These are phyloP conservation scores for Stomatorhinus walkeri DNA, from an alignment of 2,797 vertebrate genomes.

Conservation along the genomic window DNA sequence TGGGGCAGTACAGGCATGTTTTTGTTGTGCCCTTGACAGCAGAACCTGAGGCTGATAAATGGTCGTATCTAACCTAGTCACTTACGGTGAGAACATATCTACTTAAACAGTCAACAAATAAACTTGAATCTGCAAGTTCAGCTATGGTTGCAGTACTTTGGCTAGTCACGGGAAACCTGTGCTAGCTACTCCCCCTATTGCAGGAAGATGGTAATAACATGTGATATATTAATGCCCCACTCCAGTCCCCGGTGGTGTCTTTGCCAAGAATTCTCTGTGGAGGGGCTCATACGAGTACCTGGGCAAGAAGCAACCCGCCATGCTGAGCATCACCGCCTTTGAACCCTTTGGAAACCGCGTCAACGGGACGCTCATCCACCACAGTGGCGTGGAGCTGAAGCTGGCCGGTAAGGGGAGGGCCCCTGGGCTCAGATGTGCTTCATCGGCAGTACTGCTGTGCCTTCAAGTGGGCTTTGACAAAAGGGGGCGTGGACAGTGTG, in stretches of 20 bases:
- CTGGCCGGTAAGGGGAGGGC: conserved; percentile 67
- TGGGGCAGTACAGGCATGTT: neutral
- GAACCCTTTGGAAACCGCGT: conserved; percentile 77
- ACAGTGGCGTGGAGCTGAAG: conserved; percentile 88
- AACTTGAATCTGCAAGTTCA: neutral
- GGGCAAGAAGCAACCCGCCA: conserved; percentile 93
- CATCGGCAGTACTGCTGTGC: neutral
- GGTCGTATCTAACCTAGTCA: neutral
- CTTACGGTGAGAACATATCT: neutral
- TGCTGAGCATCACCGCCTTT: conserved; percentile 88
- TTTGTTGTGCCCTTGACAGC: neutral
- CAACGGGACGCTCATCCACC: conserved; percentile 92
- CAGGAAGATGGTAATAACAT: neutral
- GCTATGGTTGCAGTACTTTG: neutral
- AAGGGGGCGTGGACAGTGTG: neutral
- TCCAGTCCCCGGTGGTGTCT: conserved; percentile 87
- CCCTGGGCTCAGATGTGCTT: neutral
- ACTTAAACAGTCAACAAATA: neutral
- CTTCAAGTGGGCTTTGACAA: neutral
- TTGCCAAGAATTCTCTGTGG: conserved; percentile 92
- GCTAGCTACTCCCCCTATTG: neutral
- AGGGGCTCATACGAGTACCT: conserved; percentile 95
- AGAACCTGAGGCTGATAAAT: neutral
- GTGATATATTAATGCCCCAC: neutral
- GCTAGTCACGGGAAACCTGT: neutral